Conservation (phyloP, 1,140 invertebrate species). For the Venturia canescens region DNA sequence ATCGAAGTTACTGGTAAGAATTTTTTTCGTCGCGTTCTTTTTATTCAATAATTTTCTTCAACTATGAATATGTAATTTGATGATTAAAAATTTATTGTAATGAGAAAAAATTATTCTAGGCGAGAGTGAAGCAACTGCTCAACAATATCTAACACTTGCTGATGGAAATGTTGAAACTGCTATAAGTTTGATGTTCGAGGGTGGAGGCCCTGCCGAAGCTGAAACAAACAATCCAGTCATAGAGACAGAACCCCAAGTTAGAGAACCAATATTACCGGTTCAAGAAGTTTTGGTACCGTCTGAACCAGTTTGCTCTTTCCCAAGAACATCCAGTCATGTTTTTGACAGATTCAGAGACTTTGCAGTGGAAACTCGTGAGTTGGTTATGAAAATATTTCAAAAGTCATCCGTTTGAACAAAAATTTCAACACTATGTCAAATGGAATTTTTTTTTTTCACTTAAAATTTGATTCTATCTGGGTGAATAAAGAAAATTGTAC, state of each 20-base stretch:
- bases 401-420: not conserved
- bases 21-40: constrained; percentile 25
- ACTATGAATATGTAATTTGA: not conserved
- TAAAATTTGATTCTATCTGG: no score
- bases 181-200: constrained; percentile 72
- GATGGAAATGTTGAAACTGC: constrained; percentile 75
- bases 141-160: constrained; percentile 67
- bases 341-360: constrained; percentile 85
- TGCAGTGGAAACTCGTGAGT: constrained; percentile 80
- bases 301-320: constrained; percentile 71
- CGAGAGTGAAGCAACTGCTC: constrained; percentile 67
- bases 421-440: no score
- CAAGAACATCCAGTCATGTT: constrained; percentile 77
- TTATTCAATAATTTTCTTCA: not conserved
- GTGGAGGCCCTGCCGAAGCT: constrained; percentile 57
- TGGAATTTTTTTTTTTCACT: no score
- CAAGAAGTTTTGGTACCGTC: constrained; percentile 78
- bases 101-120: constrained; percentile 53
- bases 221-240: constrained; percentile 46
- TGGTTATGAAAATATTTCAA: constrained; percentile 13
- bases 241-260: constrained; percentile 74
- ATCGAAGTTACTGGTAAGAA: constrained; percentile 72
- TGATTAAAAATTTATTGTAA: not conserved
- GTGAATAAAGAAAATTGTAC: not conserved
- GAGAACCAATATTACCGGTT: constrained; percentile 82